Evolutionary conservation across 2,797 vertebrate species (phyloP), one percentile per base, ranked within the genome.

Genomic region (Jordanella pulchra): DNA sequence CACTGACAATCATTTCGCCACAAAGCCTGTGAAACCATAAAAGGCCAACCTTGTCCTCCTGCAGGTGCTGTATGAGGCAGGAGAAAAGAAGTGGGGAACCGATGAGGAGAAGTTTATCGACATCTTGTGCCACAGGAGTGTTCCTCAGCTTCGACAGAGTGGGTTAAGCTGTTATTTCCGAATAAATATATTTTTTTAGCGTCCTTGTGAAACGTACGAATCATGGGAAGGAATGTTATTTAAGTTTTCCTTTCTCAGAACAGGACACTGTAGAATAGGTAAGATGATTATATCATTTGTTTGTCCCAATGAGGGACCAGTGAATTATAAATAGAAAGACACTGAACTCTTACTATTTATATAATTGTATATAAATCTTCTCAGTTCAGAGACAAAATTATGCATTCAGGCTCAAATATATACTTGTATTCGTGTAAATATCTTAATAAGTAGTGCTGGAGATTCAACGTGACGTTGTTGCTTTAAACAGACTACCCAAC

Each of bases 31-130:
- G 25, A 15, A 18, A 27, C 53, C 18, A 5, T 39, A 42, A 39
- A 7, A 25, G 13, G 39, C 1, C 14, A 2, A 25, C 7, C 6
- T 67, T 50, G 12, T 4, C 74, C 27, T 39, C 0, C 14, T 14
- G 4, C 79, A 97, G 95, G 84, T 87, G 44, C 89, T 97, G 68
- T 96, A 95, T 39, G 90, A 95, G 63, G 97, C 97, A 0, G 97
- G 96, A 5, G 97, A 97, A 87, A 95, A 97, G 80, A 95, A 92
- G 70, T 94, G 94, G 94, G 95, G 96, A 27, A 96, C 94, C 0
- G 96, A 96, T 30, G 96, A 97, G 83, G 92, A 67, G 45, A 95
- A 92, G 68, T 96, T 97, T 79, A 95, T 96, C 0, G 94, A 96
- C 69, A 87, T 96, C 85, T 86, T 97, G 70, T 95, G 95, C 88